Evolutionary conservation across 2,797 vertebrate species (phyloP).

Genomic region (Melanitta fusca): DNA sequence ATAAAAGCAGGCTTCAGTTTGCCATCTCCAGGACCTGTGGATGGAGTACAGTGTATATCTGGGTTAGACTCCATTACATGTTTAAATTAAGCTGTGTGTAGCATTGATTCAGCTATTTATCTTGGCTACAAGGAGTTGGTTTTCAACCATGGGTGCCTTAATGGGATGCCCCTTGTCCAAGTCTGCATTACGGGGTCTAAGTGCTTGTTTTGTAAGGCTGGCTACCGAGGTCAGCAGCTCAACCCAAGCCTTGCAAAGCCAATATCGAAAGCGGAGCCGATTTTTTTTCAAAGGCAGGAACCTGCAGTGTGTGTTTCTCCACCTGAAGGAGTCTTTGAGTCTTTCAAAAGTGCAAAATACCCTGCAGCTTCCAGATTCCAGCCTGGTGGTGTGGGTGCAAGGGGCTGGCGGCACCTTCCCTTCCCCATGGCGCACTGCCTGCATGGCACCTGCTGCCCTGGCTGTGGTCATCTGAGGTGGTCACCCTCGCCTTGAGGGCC

Average conservation of each 20-base stretch:
- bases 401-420: fast-evolving
- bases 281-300: background rate
- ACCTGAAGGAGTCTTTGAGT: background rate
- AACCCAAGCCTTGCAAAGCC: background rate
- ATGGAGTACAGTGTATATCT: slow-evolving; percentile 57
- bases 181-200: background rate
- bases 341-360: background rate
- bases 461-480: fast-evolving
- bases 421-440: fast-evolving
- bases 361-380: background rate
- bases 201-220: background rate
- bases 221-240: background rate
- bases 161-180: slow-evolving; percentile 5
- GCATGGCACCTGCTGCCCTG: background rate
- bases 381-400: background rate
- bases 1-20: slow-evolving; percentile 72
- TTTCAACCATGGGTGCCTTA: slow-evolving; percentile 49
- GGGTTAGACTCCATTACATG: slow-evolving; percentile 26
- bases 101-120: slow-evolving; percentile 66
- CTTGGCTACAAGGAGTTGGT: slow-evolving; percentile 31
- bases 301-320: background rate
- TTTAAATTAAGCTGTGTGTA: slow-evolving; percentile 67
- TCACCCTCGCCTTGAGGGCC: fast-evolving
- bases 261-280: background rate
- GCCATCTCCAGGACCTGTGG: slow-evolving; percentile 66